Conservation (phyloP, 2,797 vertebrate species). For the Smutsia temminckii region DNA sequence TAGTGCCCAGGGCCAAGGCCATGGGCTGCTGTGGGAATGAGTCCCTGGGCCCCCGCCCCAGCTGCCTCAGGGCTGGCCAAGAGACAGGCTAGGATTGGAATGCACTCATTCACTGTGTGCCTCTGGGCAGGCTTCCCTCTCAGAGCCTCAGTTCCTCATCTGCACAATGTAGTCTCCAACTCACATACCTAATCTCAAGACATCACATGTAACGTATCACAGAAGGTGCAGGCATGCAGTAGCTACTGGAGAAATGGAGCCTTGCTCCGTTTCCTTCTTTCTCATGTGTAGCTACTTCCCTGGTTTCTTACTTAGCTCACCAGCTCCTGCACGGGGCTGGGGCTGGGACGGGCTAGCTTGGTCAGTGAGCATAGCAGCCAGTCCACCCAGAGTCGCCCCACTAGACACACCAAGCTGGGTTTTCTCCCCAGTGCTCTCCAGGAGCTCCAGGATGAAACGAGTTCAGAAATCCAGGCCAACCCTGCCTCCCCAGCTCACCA, state of each 20-base stretch:
- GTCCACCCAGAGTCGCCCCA: not conserved
- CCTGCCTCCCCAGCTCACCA: not conserved
- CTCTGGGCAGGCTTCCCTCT: not conserved
- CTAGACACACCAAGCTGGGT: not conserved
- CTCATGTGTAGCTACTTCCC: not conserved
- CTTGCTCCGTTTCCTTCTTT: not conserved
- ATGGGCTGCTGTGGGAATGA: not conserved
- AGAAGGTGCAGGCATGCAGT: accelerated
- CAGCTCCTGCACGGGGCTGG: not conserved
- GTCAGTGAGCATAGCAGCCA: not conserved
- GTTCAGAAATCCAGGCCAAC: slow-evolving; percentile 12
- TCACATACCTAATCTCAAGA: not conserved
- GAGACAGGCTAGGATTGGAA: not conserved
- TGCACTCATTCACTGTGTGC: not conserved
- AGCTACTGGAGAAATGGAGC: not conserved
- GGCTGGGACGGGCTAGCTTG: not conserved
- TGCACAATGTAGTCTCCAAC: not conserved
- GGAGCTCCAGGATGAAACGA: not conserved
- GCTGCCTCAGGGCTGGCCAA: not conserved
- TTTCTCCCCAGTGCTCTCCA: not conserved
- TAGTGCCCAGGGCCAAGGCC: not conserved
- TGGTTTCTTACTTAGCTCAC: not conserved
- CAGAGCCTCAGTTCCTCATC: not conserved
- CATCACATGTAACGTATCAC: not conserved
- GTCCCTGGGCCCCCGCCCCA: not conserved